Conservation (phyloP, 2,797 vertebrate genomes). For the Erpetoichthys calabaricus region DNA sequence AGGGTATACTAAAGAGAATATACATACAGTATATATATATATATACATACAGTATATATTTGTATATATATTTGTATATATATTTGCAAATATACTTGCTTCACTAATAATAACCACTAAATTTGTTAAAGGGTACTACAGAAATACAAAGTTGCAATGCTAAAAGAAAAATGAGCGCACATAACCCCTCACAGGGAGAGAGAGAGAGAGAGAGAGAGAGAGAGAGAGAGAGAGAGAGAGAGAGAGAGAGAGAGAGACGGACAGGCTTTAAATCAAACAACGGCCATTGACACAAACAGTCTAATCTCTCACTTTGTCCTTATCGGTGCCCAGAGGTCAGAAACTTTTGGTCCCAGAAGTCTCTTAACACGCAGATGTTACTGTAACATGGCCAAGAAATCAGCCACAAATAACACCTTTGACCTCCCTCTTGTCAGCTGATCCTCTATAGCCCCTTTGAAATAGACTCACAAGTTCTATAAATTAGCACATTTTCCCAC, state of each 20-base stretch:
- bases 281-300: conserved; percentile 44
- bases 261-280: conserved; percentile 42
- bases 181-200: background rate
- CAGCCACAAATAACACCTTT: conserved; percentile 79
- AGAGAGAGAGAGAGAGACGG: conserved; percentile 32
- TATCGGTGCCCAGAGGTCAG: conserved; percentile 56
- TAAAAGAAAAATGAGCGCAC: too few relatives aligned
- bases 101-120: too few relatives aligned
- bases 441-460: conserved; percentile 78
- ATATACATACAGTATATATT: too few relatives aligned
- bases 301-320: conserved; percentile 45
- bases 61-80: too few relatives aligned
- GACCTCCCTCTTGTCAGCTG: conserved; percentile 80
- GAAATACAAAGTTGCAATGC: too few relatives aligned
- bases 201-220: conserved; percentile 26
- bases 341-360: conserved; percentile 61
- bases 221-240: conserved; percentile 16
- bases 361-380: conserved; percentile 93
- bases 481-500: conserved; percentile 89
- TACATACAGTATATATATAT: too few relatives aligned
- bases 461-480: conserved; percentile 85
- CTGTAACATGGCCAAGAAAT: conserved; percentile 87
- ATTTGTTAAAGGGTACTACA: too few relatives aligned
- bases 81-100: too few relatives aligned
- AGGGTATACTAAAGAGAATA: too few relatives aligned